Conservation (phyloP, 2,797 vertebrate genomes). For the Mormyrus hasselquistii region DNA sequence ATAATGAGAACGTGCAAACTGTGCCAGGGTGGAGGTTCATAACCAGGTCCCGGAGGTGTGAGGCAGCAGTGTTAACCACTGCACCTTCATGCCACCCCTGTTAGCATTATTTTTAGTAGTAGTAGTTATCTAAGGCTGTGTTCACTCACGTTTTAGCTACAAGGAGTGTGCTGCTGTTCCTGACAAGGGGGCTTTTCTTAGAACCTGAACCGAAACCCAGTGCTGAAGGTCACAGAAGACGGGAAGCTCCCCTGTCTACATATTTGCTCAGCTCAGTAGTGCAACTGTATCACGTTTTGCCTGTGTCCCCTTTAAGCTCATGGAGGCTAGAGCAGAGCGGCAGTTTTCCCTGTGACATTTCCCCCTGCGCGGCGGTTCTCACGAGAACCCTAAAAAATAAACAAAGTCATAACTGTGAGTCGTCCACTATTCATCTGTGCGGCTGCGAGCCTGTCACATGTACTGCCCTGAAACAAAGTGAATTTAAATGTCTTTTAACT, state of each 20-base stretch:
- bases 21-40: background rate
- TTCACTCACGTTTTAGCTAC: background rate
- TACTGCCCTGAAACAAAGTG: background rate
- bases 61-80: background rate
- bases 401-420: background rate
- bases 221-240: background rate
- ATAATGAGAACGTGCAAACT: background rate
- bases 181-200: slow-evolving; percentile 1
- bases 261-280: background rate
- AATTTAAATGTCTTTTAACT: background rate
- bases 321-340: background rate
- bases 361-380: background rate
- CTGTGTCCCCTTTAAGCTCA: background rate
- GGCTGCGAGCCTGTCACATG: background rate
- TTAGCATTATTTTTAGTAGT: background rate
- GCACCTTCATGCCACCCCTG: background rate
- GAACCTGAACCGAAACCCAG: background rate
- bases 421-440: background rate
- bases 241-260: background rate
- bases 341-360: background rate
- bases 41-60: background rate
- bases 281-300: background rate
- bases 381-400: background rate
- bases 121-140: background rate
- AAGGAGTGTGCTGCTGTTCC: background rate